Conservation (phyloP, 2,113 vertebrate genomes). For the Channa argus region DNA sequence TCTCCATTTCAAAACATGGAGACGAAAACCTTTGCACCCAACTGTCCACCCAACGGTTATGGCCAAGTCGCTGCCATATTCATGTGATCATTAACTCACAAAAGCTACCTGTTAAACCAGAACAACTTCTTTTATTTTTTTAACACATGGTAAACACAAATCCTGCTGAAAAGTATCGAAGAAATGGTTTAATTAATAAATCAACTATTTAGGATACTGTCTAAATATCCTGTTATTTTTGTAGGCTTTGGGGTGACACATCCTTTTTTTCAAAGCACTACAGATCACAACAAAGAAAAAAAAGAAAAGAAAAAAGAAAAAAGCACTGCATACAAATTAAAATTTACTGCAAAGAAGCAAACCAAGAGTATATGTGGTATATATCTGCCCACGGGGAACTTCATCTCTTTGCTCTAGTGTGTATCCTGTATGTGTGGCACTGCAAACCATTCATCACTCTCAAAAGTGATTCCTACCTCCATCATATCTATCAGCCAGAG, state of each 20-base stretch:
- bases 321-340: slow-evolving; percentile 61
- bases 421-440: slow-evolving; percentile 19
- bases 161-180: too few relatives aligned
- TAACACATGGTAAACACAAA: too few relatives aligned
- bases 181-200: too few relatives aligned
- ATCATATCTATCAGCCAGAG: slow-evolving; percentile 99
- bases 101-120: too few relatives aligned
- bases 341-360: slow-evolving; percentile 50
- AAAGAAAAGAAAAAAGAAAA: not conserved
- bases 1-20: too few relatives aligned
- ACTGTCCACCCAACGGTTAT: too few relatives aligned
- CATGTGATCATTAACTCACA: too few relatives aligned
- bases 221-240: too few relatives aligned
- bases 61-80: too few relatives aligned
- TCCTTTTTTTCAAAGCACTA: not conserved
- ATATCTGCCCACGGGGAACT: slow-evolving; percentile 15
- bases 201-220: too few relatives aligned
- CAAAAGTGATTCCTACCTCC: slow-evolving; percentile 90
- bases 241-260: not conserved
- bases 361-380: not conserved
- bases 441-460: slow-evolving; percentile 41
- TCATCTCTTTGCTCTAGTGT: not conserved
- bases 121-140: too few relatives aligned
- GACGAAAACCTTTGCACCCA: too few relatives aligned
- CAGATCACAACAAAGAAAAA: not conserved